phyloP scores from a whole-genome alignment of 64 coral and sea anemone species.

The Pachyseris speciosa region DNA sequence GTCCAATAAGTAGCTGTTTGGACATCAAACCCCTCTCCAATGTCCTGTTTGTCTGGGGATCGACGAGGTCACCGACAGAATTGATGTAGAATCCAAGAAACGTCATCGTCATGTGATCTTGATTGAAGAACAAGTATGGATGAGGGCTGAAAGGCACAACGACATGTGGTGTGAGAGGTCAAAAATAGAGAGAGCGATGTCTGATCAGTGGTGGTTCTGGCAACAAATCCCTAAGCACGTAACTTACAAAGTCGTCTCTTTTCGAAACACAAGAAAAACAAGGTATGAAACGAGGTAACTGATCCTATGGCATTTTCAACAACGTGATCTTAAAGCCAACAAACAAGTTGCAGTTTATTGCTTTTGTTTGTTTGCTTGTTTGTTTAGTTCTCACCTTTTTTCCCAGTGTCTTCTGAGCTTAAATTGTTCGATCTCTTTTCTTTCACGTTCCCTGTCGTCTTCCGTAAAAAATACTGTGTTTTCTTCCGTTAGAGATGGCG shows the following conservation, averaged over 20 bases:
- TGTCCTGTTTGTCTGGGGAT: conserved; percentile 36
- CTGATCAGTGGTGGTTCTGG: not conserved
- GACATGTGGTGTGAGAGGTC: not conserved
- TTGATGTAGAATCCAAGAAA: conserved; percentile 94
- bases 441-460: conserved; percentile 19
- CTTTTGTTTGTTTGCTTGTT: not conserved
- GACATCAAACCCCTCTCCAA: conserved; percentile 73
- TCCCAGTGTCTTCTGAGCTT: conserved; percentile 72
- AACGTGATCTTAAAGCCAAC: too few species aligned
- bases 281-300: too few species aligned
- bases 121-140: conserved; percentile 95
- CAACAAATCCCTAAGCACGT: not conserved
- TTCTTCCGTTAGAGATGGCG: conserved; percentile 76
- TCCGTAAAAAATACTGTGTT: conserved; percentile 22
- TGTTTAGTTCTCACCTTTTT: conserved; percentile 40
- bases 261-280: too few species aligned
- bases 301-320: too few species aligned
- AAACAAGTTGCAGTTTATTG: not conserved
- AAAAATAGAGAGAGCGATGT: too few species aligned
- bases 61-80: conserved; percentile 77
- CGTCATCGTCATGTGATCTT: conserved; percentile 87
- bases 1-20: conserved; percentile 28
- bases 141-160: conserved; percentile 66
- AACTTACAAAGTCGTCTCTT: too few species aligned
- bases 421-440: conserved; percentile 69